Evolutionary conservation across 2,113 vertebrate genomes (phyloP).

Genomic region (Peromyscus californicus): DNA sequence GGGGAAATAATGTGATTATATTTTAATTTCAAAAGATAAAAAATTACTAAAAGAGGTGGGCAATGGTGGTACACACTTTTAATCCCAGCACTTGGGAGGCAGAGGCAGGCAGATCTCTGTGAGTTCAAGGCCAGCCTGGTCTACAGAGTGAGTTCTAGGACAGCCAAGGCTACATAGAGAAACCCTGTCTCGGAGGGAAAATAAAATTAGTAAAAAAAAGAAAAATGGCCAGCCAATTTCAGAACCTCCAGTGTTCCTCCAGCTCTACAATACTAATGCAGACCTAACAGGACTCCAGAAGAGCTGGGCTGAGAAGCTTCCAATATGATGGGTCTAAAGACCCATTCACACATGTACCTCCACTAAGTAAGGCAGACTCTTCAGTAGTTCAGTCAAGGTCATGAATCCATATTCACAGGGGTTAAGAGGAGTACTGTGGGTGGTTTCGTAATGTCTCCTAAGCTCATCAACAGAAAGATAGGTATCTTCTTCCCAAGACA

Average conservation of each 20-base stretch:
- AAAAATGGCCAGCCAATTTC: not conserved
- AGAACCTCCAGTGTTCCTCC: not conserved
- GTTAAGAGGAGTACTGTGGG: slow-evolving; percentile 90
- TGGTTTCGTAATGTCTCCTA: slow-evolving; percentile 88
- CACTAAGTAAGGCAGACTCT: slow-evolving; percentile 96
- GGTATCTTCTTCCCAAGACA: slow-evolving; percentile 93
- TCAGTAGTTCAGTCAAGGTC: slow-evolving; percentile 95
- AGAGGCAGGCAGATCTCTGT: too few species aligned
- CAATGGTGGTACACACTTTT: too few species aligned
- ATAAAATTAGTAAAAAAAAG: not conserved
- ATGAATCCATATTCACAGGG: slow-evolving; percentile 99
- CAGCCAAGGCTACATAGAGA: too few species aligned
- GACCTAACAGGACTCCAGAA: not conserved
- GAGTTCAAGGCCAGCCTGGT: too few species aligned
- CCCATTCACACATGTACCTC: slow-evolving; percentile 88
- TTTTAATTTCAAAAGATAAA: not conserved
- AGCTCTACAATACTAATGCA: not conserved
- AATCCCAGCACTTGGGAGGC: too few species aligned
- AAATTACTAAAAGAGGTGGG: too few species aligned
- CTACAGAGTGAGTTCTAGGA: too few species aligned
- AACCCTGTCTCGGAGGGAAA: too few species aligned
- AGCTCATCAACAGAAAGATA: slow-evolving; percentile 91
- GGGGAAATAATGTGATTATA: not conserved
- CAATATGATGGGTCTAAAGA: not conserved
- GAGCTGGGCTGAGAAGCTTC: not conserved